phyloP scores from a whole-genome alignment of 2,888 invertebrate species.

The Drosophila lutescens region DNA sequence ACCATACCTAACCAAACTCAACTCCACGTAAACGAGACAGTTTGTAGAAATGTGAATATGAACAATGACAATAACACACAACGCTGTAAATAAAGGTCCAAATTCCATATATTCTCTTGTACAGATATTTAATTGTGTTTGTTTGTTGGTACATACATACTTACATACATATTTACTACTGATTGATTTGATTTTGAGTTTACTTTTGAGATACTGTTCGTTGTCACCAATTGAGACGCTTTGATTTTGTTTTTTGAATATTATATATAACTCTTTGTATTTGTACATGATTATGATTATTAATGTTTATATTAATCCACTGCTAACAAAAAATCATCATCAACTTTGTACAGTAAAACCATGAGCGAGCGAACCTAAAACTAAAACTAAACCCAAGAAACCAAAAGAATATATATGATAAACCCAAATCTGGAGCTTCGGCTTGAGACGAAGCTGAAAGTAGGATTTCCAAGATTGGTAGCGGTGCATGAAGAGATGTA shows the following conservation, averaged over 20 bases:
- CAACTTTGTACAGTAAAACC: constrained; percentile 70
- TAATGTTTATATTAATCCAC: constrained; percentile 76
- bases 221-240: constrained; percentile 74
- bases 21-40: constrained; percentile 18
- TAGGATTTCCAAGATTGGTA: constrained; percentile 47
- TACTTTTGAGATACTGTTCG: constrained; percentile 62
- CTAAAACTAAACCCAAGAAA: constrained; percentile 28
- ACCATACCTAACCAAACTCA: not conserved
- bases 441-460: constrained; percentile 38
- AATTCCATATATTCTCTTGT: constrained; percentile 66
- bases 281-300: constrained; percentile 74
- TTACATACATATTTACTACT: constrained; percentile 55
- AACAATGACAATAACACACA: constrained; percentile 57
- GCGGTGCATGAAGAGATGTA: constrained; percentile 45
- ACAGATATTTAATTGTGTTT: constrained; percentile 74
- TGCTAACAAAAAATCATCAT: constrained; percentile 69
- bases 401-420: constrained; percentile 48
- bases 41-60: constrained; percentile 24
- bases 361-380: constrained; percentile 56
- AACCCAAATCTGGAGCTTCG: constrained; percentile 31
- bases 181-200: constrained; percentile 51
- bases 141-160: constrained; percentile 70
- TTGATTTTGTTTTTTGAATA: constrained; percentile 66
- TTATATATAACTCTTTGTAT: constrained; percentile 69
- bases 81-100: constrained; percentile 65